Conservation (phyloP, 2,888 invertebrate species). For the Lamproptera curius region DNA sequence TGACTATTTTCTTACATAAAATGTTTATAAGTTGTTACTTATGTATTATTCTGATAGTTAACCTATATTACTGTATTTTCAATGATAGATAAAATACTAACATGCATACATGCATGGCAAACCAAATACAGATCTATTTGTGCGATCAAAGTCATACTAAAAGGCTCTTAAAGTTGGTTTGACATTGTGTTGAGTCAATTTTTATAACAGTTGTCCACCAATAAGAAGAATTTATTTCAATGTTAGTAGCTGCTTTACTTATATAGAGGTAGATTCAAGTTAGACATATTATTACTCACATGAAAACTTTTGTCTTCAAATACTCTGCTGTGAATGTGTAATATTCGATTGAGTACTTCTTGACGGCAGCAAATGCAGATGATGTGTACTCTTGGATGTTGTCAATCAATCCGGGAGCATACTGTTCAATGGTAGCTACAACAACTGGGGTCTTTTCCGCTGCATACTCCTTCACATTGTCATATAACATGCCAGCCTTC, state of each 20-base stretch:
- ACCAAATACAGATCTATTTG: too few species aligned
- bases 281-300: conserved; percentile 78
- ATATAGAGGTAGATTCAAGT: too few species aligned
- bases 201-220: too few species aligned
- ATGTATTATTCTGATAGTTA: too few species aligned
- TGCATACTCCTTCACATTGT: conserved; percentile 69
- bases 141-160: too few species aligned
- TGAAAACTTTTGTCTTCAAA: conserved; percentile 85
- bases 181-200: not conserved
- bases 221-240: too few species aligned
- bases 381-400: conserved; percentile 75
- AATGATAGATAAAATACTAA: too few species aligned
- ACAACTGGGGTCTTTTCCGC: conserved; percentile 70
- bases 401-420: conserved; percentile 84
- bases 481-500: conserved; percentile 64
- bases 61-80: too few species aligned
- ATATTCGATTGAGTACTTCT: conserved; percentile 70
- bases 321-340: conserved; percentile 77
- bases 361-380: conserved; percentile 60
- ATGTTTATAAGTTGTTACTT: too few species aligned
- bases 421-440: conserved; percentile 78
- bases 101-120: too few species aligned
- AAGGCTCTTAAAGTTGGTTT: not conserved
- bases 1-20: too few species aligned
- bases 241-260: too few species aligned